Evolutionary conservation across 2,113 vertebrate genomes (phyloP), one percentile per base, ranked within the genome.

Genomic region (Hepsetus odoe): DNA sequence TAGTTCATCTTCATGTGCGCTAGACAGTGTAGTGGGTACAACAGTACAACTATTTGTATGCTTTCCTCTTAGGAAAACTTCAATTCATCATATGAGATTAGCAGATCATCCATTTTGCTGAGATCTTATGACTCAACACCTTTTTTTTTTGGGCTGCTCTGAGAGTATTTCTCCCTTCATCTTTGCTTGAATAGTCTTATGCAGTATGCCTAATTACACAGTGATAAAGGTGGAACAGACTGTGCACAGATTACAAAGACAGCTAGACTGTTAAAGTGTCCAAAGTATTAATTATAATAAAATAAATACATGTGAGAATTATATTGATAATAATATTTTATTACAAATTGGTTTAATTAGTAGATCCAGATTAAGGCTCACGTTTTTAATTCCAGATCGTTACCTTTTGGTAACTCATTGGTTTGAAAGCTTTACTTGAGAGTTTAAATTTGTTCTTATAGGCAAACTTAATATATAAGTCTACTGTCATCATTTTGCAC

Each of bases 121-220:
- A 44, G 2, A 24, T 75, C 59, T n/a, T 18, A 4, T 55, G 62
- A 76, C 35, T 62, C 61, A 55, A 66, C 53, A 38, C 11, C 7
- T 56, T 9, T n/a, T 65, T 64, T 76, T 65, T 76, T 67, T n/a
- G n/a, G 22, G 62, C 51, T 4, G 5, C 18, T 11, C 30, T 64
- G 32, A 35, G 30, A 55, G 49, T 67, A 67, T 22, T 38, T 11
- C 18, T 53, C 32, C 35, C 3, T 16, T 62, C 18, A 49, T 66
- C n/a, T 75, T 30, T 38, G 32, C 61, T 76, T 76, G 46, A 66
- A 75, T 33, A 75, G 65, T 13, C 44, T 38, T 61, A 26, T 32
- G 58, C 26, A 61, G 58, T 16, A 61, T 32, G 58, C 61, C 14
- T 66, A 30, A 38, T 69, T 58, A 26, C 30, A 61, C 26, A 61